These are phyloP conservation scores for Carpatolechia fugitivella DNA, from an alignment of 2,888 invertebrate genomes.

Conservation along the genomic window DNA sequence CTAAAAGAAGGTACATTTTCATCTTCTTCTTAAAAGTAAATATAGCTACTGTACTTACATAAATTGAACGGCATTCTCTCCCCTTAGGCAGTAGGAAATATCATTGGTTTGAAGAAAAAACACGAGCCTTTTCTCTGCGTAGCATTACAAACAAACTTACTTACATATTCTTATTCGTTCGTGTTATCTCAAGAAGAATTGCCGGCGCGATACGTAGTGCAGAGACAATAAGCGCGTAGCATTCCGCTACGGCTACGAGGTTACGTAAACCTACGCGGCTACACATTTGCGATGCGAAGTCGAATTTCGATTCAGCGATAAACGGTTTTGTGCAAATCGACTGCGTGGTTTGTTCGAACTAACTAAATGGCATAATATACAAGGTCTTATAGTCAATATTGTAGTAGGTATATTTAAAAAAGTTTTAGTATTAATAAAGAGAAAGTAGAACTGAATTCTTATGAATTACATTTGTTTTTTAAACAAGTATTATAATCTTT, in stretches of 20 bases:
- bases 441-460: too few species aligned
- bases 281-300: neutral
- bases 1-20: neutral
- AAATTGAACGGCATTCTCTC: neutral
- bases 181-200: neutral
- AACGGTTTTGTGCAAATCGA: conserved; percentile 1
- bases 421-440: too few species aligned
- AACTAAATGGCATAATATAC: too few species aligned
- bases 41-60: neutral
- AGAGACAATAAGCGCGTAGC: conserved; percentile 3
- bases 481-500: too few species aligned
- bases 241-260: conserved; percentile 9
- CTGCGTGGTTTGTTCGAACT: neutral
- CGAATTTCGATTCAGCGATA: neutral
- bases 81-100: neutral
- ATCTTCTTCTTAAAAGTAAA: neutral
- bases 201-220: neutral
- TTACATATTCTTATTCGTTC: neutral
- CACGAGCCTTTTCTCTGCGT: neutral
- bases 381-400: too few species aligned
- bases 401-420: too few species aligned
- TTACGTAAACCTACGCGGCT: conserved; percentile 9
- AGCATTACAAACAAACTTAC: neutral
- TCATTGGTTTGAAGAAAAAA: neutral
- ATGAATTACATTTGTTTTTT: too few species aligned